These are phyloP conservation scores for Burhinus bistriatus DNA, from an alignment of 2,113 vertebrate genomes.

Conservation along the genomic window DNA sequence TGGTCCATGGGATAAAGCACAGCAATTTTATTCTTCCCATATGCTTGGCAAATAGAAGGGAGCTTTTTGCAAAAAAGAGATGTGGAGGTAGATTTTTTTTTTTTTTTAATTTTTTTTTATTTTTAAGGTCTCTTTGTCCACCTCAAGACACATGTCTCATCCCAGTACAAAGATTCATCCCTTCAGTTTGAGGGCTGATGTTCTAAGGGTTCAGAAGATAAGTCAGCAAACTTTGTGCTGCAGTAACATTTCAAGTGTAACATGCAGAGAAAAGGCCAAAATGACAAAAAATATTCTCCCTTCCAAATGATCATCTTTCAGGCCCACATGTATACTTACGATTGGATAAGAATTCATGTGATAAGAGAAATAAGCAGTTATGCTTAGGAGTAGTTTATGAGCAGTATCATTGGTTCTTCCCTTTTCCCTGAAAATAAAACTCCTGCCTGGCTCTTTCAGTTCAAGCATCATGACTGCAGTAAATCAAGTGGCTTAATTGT, in stretches of 20 bases:
- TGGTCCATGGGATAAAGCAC: neutral
- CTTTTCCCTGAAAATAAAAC: neutral
- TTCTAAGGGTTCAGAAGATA: neutral
- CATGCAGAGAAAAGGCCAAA: neutral
- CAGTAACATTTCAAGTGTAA: neutral
- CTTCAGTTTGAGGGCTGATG: neutral
- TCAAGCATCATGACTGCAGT: neutral
- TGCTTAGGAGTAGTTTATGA: neutral
- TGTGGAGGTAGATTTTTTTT: neutral
- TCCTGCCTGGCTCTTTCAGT: neutral
- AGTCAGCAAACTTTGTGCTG: neutral
- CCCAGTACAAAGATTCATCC: neutral
- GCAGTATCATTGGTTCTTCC: neutral
- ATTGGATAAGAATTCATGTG: neutral
- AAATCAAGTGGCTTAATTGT: conserved; percentile 28
- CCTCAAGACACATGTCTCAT: neutral
- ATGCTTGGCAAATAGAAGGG: neutral
- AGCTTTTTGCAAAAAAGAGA: neutral
- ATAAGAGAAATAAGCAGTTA: neutral
- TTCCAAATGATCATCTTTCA: neutral
- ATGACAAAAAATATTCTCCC: neutral
- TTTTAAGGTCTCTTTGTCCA: neutral
- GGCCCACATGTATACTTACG: neutral
- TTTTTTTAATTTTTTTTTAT: too few species aligned
- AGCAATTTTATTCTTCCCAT: neutral